Percentiles rank a stretch among this genome's conserved stretches.
Conservation (phyloP, 2,888 invertebrate genomes). For the Amiota communis region DNA sequence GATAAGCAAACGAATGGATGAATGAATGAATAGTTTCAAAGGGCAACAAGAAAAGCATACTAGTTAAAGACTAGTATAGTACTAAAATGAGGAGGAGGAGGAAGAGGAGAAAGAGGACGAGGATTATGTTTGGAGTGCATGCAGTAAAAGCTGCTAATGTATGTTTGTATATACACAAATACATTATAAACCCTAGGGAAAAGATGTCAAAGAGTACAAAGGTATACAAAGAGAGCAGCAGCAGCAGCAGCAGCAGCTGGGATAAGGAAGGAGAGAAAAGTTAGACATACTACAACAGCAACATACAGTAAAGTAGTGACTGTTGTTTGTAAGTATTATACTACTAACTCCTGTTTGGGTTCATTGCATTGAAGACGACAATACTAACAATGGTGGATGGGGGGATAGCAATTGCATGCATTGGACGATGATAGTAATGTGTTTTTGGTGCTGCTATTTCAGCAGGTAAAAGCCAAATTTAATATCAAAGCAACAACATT, state of each 20-base stretch:
- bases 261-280: no score
- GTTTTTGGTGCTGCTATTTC: not conserved
- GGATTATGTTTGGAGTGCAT: slow-evolving; percentile 15
- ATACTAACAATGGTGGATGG: slow-evolving; percentile 17
- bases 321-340: slow-evolving; percentile 30
- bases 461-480: slow-evolving; percentile 26
- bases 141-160: not conserved
- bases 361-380: slow-evolving; percentile 35
- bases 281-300: slow-evolving; percentile 13
- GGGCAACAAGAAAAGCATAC: slow-evolving; percentile 42
- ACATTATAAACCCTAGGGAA: not conserved
- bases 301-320: not conserved
- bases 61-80: no score
- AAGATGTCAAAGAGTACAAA: not conserved
- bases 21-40: slow-evolving; percentile 57
- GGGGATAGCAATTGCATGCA: not conserved
- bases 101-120: not conserved
- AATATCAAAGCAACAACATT: slow-evolving; percentile 13
- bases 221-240: no score
- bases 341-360: slow-evolving; percentile 5
- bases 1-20: slow-evolving; percentile 7
- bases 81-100: not conserved
- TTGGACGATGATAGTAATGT: slow-evolving; percentile 19
- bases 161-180: slow-evolving; percentile 28
- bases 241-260: no score